A percentile compares a stretch with the other conserved stretches of the same genome.
These are phyloP conservation scores for Melanophora roralis DNA, from an alignment of 2,888 invertebrate genomes.

Conservation along the genomic window DNA sequence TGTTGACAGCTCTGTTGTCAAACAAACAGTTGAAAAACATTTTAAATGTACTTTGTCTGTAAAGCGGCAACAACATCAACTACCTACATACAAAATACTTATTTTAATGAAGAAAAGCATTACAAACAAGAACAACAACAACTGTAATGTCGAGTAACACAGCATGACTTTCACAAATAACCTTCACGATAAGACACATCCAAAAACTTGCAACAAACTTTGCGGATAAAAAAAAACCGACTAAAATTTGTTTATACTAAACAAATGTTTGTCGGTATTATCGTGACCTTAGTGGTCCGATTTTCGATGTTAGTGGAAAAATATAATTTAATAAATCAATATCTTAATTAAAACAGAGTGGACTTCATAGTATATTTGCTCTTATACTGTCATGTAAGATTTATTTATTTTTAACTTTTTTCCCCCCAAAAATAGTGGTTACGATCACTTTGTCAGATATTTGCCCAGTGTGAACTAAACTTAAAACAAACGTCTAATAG, in stretches of 20 bases:
- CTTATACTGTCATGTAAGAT: too few relatives aligned
- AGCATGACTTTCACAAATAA: constrained; percentile 63
- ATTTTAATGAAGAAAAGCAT: constrained; percentile 39
- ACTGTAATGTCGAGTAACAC: constrained; percentile 33
- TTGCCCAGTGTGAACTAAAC: too few relatives aligned
- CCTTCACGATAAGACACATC: constrained; percentile 56
- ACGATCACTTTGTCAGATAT: too few relatives aligned
- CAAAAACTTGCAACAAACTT: constrained; percentile 28
- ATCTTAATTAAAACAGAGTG: too few relatives aligned
- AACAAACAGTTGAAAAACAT: constrained; percentile 57
- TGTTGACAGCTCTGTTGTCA: constrained; percentile 61
- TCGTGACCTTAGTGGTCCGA: too few relatives aligned
- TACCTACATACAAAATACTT: background rate
- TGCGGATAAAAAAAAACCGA: constrained; percentile 35
- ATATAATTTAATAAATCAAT: too few relatives aligned
- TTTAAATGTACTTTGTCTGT: constrained; percentile 46
- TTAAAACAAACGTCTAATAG: constrained; percentile 21
- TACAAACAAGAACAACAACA: constrained; percentile 3
- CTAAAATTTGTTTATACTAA: too few relatives aligned
- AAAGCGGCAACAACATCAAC: background rate
- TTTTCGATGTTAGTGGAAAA: too few relatives aligned
- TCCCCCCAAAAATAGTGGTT: too few relatives aligned
- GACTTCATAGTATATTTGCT: too few relatives aligned
- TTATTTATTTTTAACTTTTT: too few relatives aligned
- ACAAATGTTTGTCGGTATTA: too few relatives aligned